Conservation (phyloP, 2,888 invertebrate genomes). For the Uropetala carovei region DNA sequence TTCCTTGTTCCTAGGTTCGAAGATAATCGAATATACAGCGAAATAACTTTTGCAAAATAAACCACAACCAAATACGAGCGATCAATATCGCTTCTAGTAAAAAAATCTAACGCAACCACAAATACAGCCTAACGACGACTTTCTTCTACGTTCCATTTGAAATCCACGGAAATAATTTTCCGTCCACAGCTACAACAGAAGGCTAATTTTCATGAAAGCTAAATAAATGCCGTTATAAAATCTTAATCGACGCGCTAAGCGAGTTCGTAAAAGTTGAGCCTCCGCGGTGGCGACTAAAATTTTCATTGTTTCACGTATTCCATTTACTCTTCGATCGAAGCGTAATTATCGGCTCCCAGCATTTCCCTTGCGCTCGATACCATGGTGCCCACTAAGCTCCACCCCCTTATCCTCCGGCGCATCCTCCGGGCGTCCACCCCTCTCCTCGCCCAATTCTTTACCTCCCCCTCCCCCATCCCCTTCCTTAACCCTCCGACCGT, state of each 20-base stretch:
- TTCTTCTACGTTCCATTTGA: too few species aligned
- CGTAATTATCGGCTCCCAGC: slow-evolving; percentile 36
- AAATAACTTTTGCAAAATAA: too few species aligned
- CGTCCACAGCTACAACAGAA: too few species aligned
- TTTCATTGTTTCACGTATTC: slow-evolving; percentile 43
- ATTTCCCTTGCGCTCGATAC: not conserved
- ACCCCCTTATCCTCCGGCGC: slow-evolving; percentile 29
- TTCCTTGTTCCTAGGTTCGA: too few species aligned
- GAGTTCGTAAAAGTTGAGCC: slow-evolving; percentile 41
- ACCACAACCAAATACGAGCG: too few species aligned
- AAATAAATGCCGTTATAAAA: not conserved
- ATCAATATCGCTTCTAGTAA: too few species aligned
- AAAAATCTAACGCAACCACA: too few species aligned
- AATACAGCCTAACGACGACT: too few species aligned
- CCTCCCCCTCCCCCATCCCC: not conserved
- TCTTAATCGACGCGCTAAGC: not conserved
- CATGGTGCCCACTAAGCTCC: slow-evolving; percentile 9
- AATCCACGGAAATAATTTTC: too few species aligned
- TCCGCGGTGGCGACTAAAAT: not conserved
- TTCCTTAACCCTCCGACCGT: not conserved
- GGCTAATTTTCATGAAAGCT: too few species aligned
- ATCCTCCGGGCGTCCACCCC: slow-evolving; percentile 35
- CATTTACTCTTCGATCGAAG: slow-evolving; percentile 46
- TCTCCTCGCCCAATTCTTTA: not conserved
- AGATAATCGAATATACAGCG: too few species aligned